Evolutionary conservation across 1,140 invertebrate genomes (phyloP).

Genomic region (Melanaphis sacchari): DNA sequence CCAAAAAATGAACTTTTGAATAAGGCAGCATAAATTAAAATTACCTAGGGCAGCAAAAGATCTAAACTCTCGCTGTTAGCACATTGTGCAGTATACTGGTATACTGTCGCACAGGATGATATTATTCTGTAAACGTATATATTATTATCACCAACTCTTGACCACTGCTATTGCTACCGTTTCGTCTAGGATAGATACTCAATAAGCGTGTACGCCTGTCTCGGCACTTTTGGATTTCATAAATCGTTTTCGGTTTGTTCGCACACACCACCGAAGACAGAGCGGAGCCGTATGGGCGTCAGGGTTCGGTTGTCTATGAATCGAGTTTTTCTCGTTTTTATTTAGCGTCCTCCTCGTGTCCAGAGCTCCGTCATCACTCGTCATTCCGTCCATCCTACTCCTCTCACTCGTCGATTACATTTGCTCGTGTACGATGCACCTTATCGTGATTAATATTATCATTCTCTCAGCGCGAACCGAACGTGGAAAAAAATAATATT

Average conservation of each 20-base stretch:
- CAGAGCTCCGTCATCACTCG: neutral
- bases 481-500: conserved; percentile 32
- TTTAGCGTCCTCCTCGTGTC: neutral
- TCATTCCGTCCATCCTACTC: too few relatives aligned
- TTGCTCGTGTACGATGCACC: neutral
- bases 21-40: too few relatives aligned
- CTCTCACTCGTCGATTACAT: too few relatives aligned
- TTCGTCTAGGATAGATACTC: neutral
- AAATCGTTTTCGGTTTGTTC: neutral
- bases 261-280: too few relatives aligned
- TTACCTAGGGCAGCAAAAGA: too few relatives aligned
- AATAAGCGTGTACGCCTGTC: neutral
- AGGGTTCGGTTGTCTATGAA: neutral
- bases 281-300: neutral
- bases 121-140: too few relatives aligned
- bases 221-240: neutral
- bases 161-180: neutral
- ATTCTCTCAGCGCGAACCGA: neutral
- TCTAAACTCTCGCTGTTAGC: too few relatives aligned
- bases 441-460: neutral
- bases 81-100: too few relatives aligned
- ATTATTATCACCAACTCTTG: neutral
- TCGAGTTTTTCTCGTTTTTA: neutral
- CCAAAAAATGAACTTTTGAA: too few relatives aligned
- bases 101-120: too few relatives aligned